phyloP scores from a whole-genome alignment of 1,140 invertebrate genomes.

The Caenorhabditis remanei region DNA sequence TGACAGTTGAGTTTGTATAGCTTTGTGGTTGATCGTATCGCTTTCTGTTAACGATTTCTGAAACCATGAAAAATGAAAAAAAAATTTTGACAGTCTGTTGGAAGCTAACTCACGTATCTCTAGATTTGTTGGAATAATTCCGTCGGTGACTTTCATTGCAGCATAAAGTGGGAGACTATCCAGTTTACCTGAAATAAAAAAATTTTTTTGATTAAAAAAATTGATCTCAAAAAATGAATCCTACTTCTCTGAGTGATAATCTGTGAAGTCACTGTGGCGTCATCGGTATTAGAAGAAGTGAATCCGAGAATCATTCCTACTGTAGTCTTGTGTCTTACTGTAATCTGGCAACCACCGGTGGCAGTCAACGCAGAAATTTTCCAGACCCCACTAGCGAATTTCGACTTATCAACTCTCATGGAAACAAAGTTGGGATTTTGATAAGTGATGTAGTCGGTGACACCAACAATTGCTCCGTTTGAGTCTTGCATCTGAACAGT shows the following conservation, averaged over 20 bases:
- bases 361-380: neutral
- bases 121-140: neutral
- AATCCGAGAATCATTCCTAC: neutral
- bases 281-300: neutral
- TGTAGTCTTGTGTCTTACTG: neutral
- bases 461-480: neutral
- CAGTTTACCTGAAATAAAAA: no score
- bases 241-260: neutral
- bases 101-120: neutral
- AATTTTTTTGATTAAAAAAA: no score
- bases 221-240: no score
- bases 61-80: neutral
- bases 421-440: neutral
- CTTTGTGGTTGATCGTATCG: neutral
- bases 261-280: neutral
- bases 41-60: neutral
- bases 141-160: no score
- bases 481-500: no score
- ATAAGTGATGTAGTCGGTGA: neutral
- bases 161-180: no score
- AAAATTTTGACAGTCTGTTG: neutral
- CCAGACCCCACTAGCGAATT: neutral
- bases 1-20: neutral
- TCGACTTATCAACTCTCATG: neutral
- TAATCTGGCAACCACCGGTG: neutral